These are phyloP conservation scores for Drosophila sturtevanti DNA, from an alignment of 1,140 invertebrate species.

Conservation along the genomic window DNA sequence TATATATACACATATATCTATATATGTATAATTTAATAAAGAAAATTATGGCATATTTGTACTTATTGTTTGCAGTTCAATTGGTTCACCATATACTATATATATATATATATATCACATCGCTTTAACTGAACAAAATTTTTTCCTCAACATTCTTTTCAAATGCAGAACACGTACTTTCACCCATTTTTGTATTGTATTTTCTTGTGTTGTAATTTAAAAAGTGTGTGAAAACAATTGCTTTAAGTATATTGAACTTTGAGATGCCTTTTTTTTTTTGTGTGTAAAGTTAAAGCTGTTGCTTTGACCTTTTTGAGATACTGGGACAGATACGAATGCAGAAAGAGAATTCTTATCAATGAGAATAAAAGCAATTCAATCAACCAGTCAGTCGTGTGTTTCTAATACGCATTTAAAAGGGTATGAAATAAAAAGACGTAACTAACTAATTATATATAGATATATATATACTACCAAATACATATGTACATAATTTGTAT, in stretches of 20 bases:
- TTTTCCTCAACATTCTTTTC: background rate
- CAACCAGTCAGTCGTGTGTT: background rate
- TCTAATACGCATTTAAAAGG: background rate
- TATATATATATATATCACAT: background rate
- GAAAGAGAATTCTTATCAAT: background rate
- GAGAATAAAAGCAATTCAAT: background rate
- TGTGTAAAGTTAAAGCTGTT: background rate
- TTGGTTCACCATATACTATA: background rate
- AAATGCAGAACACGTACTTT: constrained; percentile 6
- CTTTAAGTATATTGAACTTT: constrained; percentile 4
- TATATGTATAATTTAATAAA: background rate
- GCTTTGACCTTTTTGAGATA: background rate
- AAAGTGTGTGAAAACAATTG: constrained; percentile 1
- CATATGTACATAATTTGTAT: too few relatives aligned
- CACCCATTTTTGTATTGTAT: background rate
- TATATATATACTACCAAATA: too few relatives aligned
- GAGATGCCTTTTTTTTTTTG: background rate
- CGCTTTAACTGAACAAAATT: background rate
- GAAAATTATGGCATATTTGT: background rate
- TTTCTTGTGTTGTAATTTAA: background rate
- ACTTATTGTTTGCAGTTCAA: background rate
- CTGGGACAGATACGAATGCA: background rate
- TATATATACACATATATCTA: background rate
- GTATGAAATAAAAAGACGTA: background rate
- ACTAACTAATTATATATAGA: too few relatives aligned